Evolutionary conservation across 2,888 invertebrate species (phyloP).

Genomic region (Andrena bicolor): DNA sequence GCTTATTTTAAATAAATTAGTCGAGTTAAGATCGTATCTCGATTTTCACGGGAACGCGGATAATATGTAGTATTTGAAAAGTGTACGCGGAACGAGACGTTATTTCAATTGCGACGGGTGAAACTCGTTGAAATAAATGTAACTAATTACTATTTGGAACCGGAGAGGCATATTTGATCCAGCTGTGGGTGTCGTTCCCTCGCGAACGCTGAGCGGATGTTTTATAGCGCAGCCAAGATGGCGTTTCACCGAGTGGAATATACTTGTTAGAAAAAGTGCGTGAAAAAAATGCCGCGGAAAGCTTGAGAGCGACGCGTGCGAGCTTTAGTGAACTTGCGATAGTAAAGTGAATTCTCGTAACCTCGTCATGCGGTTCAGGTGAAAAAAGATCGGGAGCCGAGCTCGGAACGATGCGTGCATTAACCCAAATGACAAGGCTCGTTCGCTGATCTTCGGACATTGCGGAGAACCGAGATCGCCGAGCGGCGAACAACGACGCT

Average conservation of each 20-base stretch:
- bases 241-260: slow-evolving; percentile 78
- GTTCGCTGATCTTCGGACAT: slow-evolving; percentile 66
- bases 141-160: slow-evolving; percentile 11
- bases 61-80: neutral
- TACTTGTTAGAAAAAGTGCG: slow-evolving; percentile 76
- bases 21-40: neutral
- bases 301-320: slow-evolving; percentile 74
- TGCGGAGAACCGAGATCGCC: slow-evolving; percentile 69
- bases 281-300: slow-evolving; percentile 80
- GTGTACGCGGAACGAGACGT: neutral
- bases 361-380: slow-evolving; percentile 52
- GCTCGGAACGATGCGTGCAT: slow-evolving; percentile 59
- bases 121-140: neutral
- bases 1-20: slow-evolving; percentile 10
- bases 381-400: slow-evolving; percentile 48
- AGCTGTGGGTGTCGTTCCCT: slow-evolving; percentile 65
- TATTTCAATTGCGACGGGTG: neutral
- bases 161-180: slow-evolving; percentile 13
- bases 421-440: slow-evolving; percentile 63
- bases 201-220: slow-evolving; percentile 61
- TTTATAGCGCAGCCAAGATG: slow-evolving; percentile 78
- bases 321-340: slow-evolving; percentile 61
- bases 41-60: slow-evolving; percentile 1
- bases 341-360: slow-evolving; percentile 45
- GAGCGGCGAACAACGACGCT: slow-evolving; percentile 80